phyloP scores from a whole-genome alignment of 2,888 invertebrate genomes.

The Caenorhabditis angaria region DNA sequence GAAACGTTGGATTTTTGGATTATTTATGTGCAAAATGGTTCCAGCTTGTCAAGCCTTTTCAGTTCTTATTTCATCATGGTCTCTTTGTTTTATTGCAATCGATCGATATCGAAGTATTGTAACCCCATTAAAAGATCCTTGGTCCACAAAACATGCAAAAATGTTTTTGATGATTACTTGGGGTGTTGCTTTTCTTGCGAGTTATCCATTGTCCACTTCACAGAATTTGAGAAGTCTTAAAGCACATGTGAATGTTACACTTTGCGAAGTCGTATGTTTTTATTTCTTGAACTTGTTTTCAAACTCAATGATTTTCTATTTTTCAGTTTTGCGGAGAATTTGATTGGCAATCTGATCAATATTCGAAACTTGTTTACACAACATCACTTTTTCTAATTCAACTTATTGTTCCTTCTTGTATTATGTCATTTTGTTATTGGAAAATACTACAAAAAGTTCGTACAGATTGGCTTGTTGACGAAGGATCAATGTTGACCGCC shows the following conservation, averaged over 20 bases:
- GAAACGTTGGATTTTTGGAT: constrained; percentile 90
- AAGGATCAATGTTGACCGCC: constrained; percentile 70
- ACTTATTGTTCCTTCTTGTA: constrained; percentile 64
- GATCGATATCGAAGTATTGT: constrained; percentile 81
- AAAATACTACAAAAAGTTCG: constrained; percentile 71
- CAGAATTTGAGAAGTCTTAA: constrained; percentile 65
- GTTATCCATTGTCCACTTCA: constrained; percentile 64
- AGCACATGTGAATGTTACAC: too few relatives aligned
- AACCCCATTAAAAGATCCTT: constrained; percentile 68
- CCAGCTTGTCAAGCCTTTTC: constrained; percentile 89
- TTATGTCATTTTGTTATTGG: constrained; percentile 71
- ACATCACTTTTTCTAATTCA: constrained; percentile 62
- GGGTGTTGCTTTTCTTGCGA: constrained; percentile 60
- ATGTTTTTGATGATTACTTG: constrained; percentile 61
- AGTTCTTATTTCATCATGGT: constrained; percentile 95
- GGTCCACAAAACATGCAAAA: constrained; percentile 62
- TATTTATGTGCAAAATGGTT: constrained; percentile 87
- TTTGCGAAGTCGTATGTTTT: too few relatives aligned
- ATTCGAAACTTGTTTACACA: constrained; percentile 52
- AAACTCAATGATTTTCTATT: background rate
- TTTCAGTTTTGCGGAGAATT: constrained; percentile 70
- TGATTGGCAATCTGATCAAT: constrained; percentile 56
- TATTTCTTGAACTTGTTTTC: background rate
- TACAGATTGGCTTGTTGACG: constrained; percentile 69
- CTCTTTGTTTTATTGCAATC: constrained; percentile 95